Evolutionary conservation across 2,113 vertebrate genomes (phyloP), one percentile per base, ranked within the genome.

Genomic region (Microcebus murinus): DNA sequence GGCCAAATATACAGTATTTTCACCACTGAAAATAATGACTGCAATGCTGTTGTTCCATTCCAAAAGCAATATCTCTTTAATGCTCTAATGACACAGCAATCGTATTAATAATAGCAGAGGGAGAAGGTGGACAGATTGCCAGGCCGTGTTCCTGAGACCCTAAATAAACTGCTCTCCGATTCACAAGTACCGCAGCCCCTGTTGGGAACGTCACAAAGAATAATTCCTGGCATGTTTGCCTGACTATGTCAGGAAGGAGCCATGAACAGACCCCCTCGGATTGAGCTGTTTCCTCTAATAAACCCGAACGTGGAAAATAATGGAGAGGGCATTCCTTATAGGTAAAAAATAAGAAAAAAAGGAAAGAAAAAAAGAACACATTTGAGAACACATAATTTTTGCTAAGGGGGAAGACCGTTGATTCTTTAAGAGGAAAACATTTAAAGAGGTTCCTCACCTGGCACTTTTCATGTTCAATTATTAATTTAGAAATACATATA

Each of bases 131-230:
- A 80, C 89, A 61, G 93, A 71, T 23, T 39, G 73, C 87, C 81
- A 81, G 96, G 96, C 52, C 79, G 8, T 76, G 76, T 6, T 97
- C 91, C 80, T 36, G 79, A 96, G 97, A 95, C 90, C 87, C 71
- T 94, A 93, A 97, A 97, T 96, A 90, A 98, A 96, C 93, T 90
- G 92, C 82, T 96, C 63, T 84, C 93, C 97, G 94, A 97, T 96
- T 97, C 97, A 79, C 94, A 97, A 97, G 96, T 89, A 97, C 87
- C 86, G 29, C 36, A 86, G 90, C 85, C 87, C 45, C 11, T 96
- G 87, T 93, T 97, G 97, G 96, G 76, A 76, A 76, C 92, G 87
- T 86, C 90, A 77, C 87, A 80, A 96, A 98, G 97, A 96, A 68
- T 48, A 93, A 97, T 97, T 94, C 93, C 96, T 94, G 94, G 95